phyloP scores from a whole-genome alignment of 2,797 vertebrate species.

The Sebastes cheni region DNA sequence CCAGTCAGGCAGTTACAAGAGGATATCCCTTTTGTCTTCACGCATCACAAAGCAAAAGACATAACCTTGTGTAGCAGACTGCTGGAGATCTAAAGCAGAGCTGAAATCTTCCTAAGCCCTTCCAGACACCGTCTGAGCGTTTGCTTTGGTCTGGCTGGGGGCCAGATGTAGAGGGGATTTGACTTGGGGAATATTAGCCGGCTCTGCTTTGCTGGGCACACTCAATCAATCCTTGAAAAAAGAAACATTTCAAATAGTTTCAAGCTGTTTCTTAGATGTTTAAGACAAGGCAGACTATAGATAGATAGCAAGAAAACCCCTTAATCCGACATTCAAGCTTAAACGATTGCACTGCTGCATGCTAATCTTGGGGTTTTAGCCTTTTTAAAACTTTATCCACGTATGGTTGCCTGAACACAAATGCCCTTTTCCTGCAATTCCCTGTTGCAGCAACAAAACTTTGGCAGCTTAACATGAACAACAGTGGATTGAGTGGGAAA shows the following conservation, averaged over 20 bases:
- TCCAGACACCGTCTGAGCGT: slow-evolving; percentile 25
- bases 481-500: not conserved
- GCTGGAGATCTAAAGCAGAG: slow-evolving; percentile 14
- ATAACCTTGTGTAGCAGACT: not conserved
- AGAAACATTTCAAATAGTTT: not conserved
- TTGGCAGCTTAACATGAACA: not conserved
- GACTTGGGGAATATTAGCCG: slow-evolving; percentile 16
- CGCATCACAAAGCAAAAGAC: not conserved
- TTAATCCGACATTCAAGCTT: slow-evolving; percentile 10
- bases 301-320: not conserved
- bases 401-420: not conserved
- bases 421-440: not conserved
- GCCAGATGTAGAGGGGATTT: slow-evolving; percentile 27
- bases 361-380: not conserved
- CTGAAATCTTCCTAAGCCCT: slow-evolving; percentile 32
- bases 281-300: not conserved
- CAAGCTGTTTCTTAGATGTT: slow-evolving; percentile 1
- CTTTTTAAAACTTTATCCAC: slow-evolving; percentile 2
- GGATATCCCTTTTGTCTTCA: slow-evolving; percentile 1
- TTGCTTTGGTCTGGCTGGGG: slow-evolving; percentile 1
- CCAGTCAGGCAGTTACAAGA: not conserved
- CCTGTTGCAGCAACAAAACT: not conserved
- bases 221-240: not conserved
- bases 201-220: slow-evolving; percentile 10
- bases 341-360: not conserved